Base-by-base conservation (phyloP, 1,140 invertebrate genomes). In the Tetramorium alpestre region DNA sequence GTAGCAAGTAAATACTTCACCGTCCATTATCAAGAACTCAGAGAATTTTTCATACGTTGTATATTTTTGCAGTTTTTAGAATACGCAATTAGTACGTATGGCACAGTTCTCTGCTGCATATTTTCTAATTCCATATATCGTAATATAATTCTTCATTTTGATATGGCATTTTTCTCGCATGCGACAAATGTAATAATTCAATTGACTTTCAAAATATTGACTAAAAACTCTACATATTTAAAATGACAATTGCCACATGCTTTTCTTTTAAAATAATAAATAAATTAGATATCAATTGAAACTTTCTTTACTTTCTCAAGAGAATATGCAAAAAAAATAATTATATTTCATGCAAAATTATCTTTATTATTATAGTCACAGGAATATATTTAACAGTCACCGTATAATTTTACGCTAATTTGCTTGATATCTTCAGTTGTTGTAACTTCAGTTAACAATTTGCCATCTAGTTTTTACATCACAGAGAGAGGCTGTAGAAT, bases 401-500 rank as follows among this genome's bases (percentile, higher is more conserved):
- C 25, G 13, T 33, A 47, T 56, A 56, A 38, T 56, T 75, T 44
- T 18, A 18, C 18, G 18, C 44, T 54, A 54, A 54, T 78, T 85
- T 84, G 54, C 22, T 44, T n/a, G 44, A 60, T 44, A 22, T 73
- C 7, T 22, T 22, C 22, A 22, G 0, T 22, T 22, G 22, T 22
- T 69, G n/a, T 86, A 85, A 44, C 11, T 85, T 76, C 13, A 86
- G 18, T 67, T 51, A 69, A 13, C 8, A 58, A 41, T 65, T 85
- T 78, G 56, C 25, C 25, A 58, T 7, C 47, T 86, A 81, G 41
- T 86, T 81, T 69, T 25, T 67, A 86, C 51, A 72, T 86, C 54
- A 81, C 28, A 81, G 16, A 80, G 69, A 84, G 84, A 86, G 85
- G 85, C 85, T 86, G 85, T 86, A 86, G 76, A 33, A 67, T 60